Evolutionary conservation across 1,140 invertebrate genomes (phyloP), one percentile per base, ranked within the genome.

Genomic region (Eumaeus atala): DNA sequence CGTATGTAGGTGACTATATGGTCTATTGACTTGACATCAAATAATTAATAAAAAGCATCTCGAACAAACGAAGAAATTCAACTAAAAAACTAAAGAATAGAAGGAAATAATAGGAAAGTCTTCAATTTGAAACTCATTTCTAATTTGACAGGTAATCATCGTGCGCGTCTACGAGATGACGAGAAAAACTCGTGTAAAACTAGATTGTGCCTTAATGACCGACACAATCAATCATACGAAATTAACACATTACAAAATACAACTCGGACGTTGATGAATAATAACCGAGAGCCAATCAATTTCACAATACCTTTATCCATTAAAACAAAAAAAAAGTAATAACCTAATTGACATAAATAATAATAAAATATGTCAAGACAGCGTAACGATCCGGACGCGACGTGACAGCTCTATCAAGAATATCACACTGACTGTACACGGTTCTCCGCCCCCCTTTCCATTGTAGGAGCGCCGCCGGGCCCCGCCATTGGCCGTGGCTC

Each of bases 301-400:
- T 84, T 82, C 79, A 82, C 77, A 74, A 83, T 82, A 73, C 73
- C 77, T 84, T 82, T 79, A 81, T 84, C 81, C 81, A 84, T 86
- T 86, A 86, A 84, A 84, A 3, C 21, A 28, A 28, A 74, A 78
- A 84, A 81, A 74, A 83, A 86, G 79, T 82, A 86, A 85, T 84
- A 86, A 86, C 77, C 73, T 86, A 86, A 86, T 86, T 86, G 83
- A 87, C 83, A 84, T 87, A 87, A 87, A 87, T 87, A 87, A 85
- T 85, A 85, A 87, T 87, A 87, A 82, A 87, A 87, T 80, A 75
- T 82, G 84, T 84, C 81, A 80, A 78, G 79, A 78, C 78, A 71
- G 68, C 72, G 81, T 82, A 82, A 81, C 74, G 77, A 80, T 59
- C 59, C 72, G 76, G 77, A 81, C 72, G 70, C 73, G 79, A 78